Evolutionary conservation across 2,888 invertebrate species (phyloP), one percentile per base, ranked within the genome.

Genomic region (Ormyrus labotus): DNA sequence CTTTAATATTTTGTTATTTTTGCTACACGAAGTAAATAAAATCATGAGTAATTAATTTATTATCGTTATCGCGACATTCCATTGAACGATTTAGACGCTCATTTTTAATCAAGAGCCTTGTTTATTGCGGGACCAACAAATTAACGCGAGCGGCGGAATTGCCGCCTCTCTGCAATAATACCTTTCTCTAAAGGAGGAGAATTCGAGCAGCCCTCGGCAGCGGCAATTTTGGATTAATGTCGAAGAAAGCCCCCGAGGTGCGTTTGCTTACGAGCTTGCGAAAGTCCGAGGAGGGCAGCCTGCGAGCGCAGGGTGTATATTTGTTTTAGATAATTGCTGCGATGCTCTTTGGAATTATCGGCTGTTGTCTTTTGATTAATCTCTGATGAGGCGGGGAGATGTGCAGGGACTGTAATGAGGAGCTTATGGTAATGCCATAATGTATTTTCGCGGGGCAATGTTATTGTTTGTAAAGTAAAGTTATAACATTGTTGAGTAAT

Each of bases 141-240:
- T 74, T 74, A 74, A 74, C 65, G 65, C 45, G 61, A 71, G 57
- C 74, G 34, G 3, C 48, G 65, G 55, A 61, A 55, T 51, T 63
- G 57, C 11, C 34, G 34, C 4, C 34, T 34, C 34, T 2, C 34
- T 3, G 34, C 34, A 34, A 34, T 34, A 34, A 34, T 3, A 34
- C 34, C 34, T 34, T 34, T 34, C 34, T 34, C 34, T 34, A 34
- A 34, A 34, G 34, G 34, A 3, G 34, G 34, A 0, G 4, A 4
- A 34, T 34, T 34, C 34, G 34, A 34, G 34, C 34, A 34, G 2
- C 47, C 50, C 7, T 5, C 58, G 58, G 6, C 57, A n/a, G 11
- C 57, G 57, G 55, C 74, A 74, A 74, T 65, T 74, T 74, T 58
- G 65, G 50, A 74, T 74, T 74, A 74, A 74, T 45, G 58, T 65